Evolutionary conservation across 1,140 invertebrate genomes (phyloP).

Genomic region (Tenebrio molitor): DNA sequence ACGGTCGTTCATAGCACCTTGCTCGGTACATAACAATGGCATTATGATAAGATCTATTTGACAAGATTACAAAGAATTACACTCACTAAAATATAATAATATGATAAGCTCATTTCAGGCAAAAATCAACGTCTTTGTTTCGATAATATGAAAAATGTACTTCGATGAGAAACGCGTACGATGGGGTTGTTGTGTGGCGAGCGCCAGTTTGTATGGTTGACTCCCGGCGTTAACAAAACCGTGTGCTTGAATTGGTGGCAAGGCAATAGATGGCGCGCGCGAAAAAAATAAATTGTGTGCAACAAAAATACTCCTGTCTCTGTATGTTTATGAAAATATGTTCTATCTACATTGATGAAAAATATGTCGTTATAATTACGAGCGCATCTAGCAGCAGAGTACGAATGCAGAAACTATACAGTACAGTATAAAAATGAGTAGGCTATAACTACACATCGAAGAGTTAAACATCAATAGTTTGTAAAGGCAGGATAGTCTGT

Average conservation of each 20-base stretch:
- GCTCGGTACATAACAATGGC: neutral
- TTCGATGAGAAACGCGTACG: no score
- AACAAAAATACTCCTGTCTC: conserved; percentile 65
- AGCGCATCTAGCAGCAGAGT: conserved; percentile 61
- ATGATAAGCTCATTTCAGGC: no score
- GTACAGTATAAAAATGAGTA: conserved; percentile 65
- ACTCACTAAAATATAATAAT: no score
- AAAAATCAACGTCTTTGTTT: no score
- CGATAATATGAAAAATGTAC: no score
- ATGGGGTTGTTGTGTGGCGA: no score
- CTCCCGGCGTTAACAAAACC: conserved; percentile 52
- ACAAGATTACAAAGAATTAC: neutral
- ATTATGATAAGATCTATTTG: conserved; percentile 1
- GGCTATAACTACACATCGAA: conserved; percentile 65
- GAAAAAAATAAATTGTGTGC: conserved; percentile 45
- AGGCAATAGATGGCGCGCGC: conserved; percentile 64
- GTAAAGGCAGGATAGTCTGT: conserved; percentile 62
- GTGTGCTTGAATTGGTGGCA: conserved; percentile 59
- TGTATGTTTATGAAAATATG: conserved; percentile 65
- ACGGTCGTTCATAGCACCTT: conserved; percentile 25
- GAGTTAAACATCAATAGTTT: conserved; percentile 63
- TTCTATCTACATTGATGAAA: conserved; percentile 64
- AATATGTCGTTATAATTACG: conserved; percentile 57
- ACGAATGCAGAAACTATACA: conserved; percentile 62
- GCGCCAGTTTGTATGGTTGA: conserved; percentile 12